Evolutionary conservation across 2,888 invertebrate genomes (phyloP).

Genomic region (Caenorhabditis becei): DNA sequence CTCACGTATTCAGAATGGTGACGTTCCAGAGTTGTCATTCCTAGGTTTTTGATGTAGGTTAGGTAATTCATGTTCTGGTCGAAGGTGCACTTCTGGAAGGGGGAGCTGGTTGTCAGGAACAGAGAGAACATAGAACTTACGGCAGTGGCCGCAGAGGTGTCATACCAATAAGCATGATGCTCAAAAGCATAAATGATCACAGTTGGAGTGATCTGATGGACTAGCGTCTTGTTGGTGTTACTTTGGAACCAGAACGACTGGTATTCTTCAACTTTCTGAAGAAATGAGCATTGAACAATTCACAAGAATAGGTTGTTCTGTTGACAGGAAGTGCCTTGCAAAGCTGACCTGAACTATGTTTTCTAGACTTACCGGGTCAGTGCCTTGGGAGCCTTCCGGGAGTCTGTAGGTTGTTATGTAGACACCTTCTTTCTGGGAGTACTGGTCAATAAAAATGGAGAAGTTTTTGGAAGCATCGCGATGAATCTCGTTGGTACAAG

Average conservation of each 20-base stretch:
- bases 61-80: conserved; percentile 59
- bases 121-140: background rate
- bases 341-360: no score
- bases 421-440: conserved; percentile 57
- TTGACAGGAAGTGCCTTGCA: no score
- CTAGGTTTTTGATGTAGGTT: conserved; percentile 62
- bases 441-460: conserved; percentile 64
- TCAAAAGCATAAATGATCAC: conserved; percentile 60
- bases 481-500: conserved; percentile 24
- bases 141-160: conserved; percentile 27
- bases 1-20: conserved; percentile 61
- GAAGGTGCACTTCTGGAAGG: conserved; percentile 56
- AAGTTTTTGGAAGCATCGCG: conserved; percentile 64
- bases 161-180: conserved; percentile 62
- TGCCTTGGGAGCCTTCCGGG: conserved; percentile 38
- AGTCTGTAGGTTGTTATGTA: conserved; percentile 51
- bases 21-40: conserved; percentile 58
- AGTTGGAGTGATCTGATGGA: conserved; percentile 60
- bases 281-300: background rate
- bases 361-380: conserved; percentile 43
- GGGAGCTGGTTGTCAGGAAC: background rate
- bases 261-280: conserved; percentile 54
- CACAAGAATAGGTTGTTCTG: no score
- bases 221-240: conserved; percentile 54
- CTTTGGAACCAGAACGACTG: conserved; percentile 67